phyloP scores from a whole-genome alignment of 2,888 invertebrate genomes.

The Conus canariensis region DNA sequence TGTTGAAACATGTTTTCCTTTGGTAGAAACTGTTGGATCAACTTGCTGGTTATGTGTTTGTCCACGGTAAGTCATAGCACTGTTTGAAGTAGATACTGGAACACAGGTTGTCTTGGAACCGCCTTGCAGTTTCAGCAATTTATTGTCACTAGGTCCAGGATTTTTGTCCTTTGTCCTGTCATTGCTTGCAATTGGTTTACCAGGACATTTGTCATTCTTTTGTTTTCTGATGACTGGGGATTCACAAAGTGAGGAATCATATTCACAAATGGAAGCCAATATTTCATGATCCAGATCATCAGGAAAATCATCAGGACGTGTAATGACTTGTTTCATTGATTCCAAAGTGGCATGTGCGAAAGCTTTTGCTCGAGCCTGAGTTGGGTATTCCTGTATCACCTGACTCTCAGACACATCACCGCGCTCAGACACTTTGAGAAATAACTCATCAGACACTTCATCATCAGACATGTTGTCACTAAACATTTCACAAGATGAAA shows the following conservation, averaged over 20 bases:
- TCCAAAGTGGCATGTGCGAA: neutral
- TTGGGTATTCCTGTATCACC: constrained; percentile 41
- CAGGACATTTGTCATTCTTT: neutral
- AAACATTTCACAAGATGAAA: neutral
- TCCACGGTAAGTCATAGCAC: neutral
- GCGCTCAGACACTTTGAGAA: constrained; percentile 64
- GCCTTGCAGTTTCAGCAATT: neutral
- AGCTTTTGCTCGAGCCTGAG: neutral
- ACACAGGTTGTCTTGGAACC: neutral
- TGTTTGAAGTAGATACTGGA: neutral
- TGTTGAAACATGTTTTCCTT: neutral
- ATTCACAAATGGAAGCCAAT: constrained; percentile 1
- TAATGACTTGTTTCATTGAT: neutral
- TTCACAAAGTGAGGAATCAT: constrained; percentile 29
- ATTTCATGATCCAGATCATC: constrained; percentile 33
- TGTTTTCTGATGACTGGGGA: neutral
- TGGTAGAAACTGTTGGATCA: no score
- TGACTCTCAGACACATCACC: constrained; percentile 65
- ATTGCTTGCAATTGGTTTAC: neutral
- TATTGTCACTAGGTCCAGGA: neutral
- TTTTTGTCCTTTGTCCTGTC: neutral
- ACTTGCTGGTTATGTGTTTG: neutral
- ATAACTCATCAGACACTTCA: constrained; percentile 65
- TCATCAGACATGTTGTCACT: constrained; percentile 53
- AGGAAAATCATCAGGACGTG: constrained; percentile 14